Conservation (phyloP, 2,113 vertebrate species). For the Trematomus loennbergii region DNA sequence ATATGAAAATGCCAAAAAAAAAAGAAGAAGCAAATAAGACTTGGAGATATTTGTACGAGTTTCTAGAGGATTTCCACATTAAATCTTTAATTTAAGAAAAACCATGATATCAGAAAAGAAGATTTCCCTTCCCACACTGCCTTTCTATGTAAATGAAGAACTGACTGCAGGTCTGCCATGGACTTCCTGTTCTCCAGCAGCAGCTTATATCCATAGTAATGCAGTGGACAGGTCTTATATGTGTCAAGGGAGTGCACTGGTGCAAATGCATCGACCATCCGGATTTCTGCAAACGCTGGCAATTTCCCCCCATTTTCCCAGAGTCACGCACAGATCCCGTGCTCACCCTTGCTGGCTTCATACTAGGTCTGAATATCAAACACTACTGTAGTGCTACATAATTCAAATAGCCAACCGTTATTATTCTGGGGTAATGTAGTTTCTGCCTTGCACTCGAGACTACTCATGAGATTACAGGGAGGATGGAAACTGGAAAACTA, state of each 20-base stretch:
- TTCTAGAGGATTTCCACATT: not conserved
- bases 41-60: not conserved
- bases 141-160: not conserved
- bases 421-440: slow-evolving; percentile 57
- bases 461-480: slow-evolving; percentile 40
- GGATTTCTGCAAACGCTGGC: slow-evolving; percentile 57
- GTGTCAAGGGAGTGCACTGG: not conserved
- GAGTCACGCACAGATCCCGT: slow-evolving; percentile 24
- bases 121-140: not conserved
- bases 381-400: slow-evolving; percentile 44
- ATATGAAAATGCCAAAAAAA: not conserved
- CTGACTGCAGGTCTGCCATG: slow-evolving; percentile 21
- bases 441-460: slow-evolving; percentile 26
- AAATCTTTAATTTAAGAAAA: too few relatives aligned
- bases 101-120: not conserved
- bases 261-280: slow-evolving; percentile 40
- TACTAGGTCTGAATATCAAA: slow-evolving; percentile 59
- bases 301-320: slow-evolving; percentile 48
- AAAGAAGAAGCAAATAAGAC: not conserved
- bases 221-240: slow-evolving; percentile 5
- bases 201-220: slow-evolving; percentile 12
- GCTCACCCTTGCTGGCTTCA: slow-evolving; percentile 30
- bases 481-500: slow-evolving; percentile 6
- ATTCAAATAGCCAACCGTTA: slow-evolving; percentile 65
- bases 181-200: not conserved